These are phyloP conservation scores for Boloria euphrosyne DNA, from an alignment of 2,888 invertebrate species.

Conservation along the genomic window DNA sequence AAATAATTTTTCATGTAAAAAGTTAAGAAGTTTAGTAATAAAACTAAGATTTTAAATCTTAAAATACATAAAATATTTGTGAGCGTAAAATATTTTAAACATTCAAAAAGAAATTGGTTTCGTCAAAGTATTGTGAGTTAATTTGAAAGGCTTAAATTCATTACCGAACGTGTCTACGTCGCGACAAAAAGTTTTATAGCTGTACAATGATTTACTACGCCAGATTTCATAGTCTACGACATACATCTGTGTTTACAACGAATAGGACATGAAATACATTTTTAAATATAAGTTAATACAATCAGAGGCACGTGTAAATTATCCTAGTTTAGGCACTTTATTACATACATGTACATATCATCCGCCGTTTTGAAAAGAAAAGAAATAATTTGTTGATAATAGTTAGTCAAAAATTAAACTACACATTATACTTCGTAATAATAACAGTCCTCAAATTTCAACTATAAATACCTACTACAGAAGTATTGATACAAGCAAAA, in stretches of 20 bases:
- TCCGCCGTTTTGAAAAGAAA: too few species aligned
- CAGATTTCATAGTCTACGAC: slow-evolving; percentile 62
- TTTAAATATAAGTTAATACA: slow-evolving; percentile 35
- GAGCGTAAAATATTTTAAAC: slow-evolving; percentile 5
- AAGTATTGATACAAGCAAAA: slow-evolving; percentile 12
- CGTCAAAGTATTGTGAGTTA: slow-evolving; percentile 32
- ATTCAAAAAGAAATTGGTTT: slow-evolving; percentile 16
- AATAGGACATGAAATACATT: slow-evolving; percentile 35
- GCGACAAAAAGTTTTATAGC: slow-evolving; percentile 73
- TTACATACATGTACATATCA: too few species aligned
- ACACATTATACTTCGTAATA: slow-evolving; percentile 7
- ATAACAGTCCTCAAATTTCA: slow-evolving; percentile 12
- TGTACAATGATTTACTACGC: slow-evolving; percentile 65
- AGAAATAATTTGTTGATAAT: too few species aligned
- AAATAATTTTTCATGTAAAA: background rate
- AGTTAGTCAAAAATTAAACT: background rate
- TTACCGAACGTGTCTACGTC: slow-evolving; percentile 47
- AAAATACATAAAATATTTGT: slow-evolving; percentile 9
- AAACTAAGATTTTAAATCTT: background rate
- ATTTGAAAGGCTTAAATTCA: slow-evolving; percentile 47
- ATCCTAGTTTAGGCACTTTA: slow-evolving; percentile 8
- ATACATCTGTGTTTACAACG: slow-evolving; percentile 43
- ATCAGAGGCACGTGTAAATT: slow-evolving; percentile 41
- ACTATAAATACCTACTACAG: slow-evolving; percentile 11
- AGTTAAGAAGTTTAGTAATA: background rate